phyloP scores from a whole-genome alignment of 2,797 vertebrate genomes.

The Ataeniobius toweri region DNA sequence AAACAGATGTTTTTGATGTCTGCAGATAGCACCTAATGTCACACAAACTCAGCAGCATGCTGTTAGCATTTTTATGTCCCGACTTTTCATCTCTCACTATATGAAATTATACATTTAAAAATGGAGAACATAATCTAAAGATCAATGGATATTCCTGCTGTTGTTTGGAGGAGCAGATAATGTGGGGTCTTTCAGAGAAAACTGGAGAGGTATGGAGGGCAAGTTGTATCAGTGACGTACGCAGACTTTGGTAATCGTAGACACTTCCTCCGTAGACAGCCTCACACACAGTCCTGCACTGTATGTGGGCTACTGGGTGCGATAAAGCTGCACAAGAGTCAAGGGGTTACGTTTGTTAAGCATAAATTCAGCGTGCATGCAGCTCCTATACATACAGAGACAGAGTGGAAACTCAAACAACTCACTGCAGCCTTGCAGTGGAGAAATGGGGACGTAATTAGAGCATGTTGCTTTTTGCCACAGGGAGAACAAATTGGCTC shows the following conservation, averaged over 20 bases:
- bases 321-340: conserved; percentile 77
- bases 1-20: not conserved
- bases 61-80: not conserved
- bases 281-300: conserved; percentile 72
- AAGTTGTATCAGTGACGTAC: conserved; percentile 37
- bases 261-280: conserved; percentile 69
- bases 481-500: conserved; percentile 83
- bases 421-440: conserved; percentile 35
- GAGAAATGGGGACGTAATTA: conserved; percentile 78
- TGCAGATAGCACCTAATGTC: not conserved
- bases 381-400: conserved; percentile 59
- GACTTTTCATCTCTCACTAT: not conserved
- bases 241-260: conserved; percentile 70
- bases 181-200: conserved; percentile 15
- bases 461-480: conserved; percentile 80
- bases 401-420: conserved; percentile 76
- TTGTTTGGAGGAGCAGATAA: conserved; percentile 11
- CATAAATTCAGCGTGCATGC: conserved; percentile 79
- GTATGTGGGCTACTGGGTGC: conserved; percentile 76
- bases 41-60: not conserved
- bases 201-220: not conserved
- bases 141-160: conserved; percentile 19
- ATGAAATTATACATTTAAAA: not conserved
- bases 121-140: not conserved
- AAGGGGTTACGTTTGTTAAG: conserved; percentile 82